phyloP scores from a whole-genome alignment of 2,888 invertebrate species.

The Coronaproctus castanopsis region DNA sequence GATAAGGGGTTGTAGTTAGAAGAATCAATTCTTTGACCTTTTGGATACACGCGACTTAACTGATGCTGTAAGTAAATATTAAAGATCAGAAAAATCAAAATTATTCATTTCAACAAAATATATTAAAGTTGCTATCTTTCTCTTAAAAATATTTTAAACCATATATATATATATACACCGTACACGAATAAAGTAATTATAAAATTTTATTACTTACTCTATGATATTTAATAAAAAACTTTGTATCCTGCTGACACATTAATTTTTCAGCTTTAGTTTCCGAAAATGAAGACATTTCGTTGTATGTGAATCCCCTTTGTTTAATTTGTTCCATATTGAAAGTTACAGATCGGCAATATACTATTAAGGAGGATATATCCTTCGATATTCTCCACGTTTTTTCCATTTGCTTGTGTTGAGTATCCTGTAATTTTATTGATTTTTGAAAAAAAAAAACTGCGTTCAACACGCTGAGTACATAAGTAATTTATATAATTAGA shows the following conservation, averaged over 20 bases:
- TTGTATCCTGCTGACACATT: conserved; percentile 55
- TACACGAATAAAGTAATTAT: too few species aligned
- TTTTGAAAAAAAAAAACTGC: too few species aligned
- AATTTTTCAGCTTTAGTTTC: conserved; percentile 88
- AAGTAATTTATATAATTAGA: too few species aligned
- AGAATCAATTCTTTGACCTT: conserved; percentile 82
- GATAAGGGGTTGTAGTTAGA: conserved; percentile 90
- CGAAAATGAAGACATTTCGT: conserved; percentile 95
- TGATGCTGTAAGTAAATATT: conserved; percentile 32
- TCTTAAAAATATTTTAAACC: too few species aligned
- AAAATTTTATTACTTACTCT: conserved; percentile 29
- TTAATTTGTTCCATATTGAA: conserved; percentile 55
- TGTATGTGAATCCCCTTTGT: conserved; percentile 50
- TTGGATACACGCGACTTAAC: conserved; percentile 87
- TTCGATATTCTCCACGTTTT: conserved; percentile 76
- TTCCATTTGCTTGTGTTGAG: conserved; percentile 69
- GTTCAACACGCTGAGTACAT: too few species aligned
- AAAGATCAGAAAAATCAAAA: background rate
- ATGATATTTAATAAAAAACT: conserved; percentile 60
- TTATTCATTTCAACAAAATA: too few species aligned
- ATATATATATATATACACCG: too few species aligned
- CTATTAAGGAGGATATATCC: conserved; percentile 89
- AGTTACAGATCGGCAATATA: conserved; percentile 78
- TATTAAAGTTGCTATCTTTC: too few species aligned
- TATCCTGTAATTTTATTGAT: conserved; percentile 45